Conservation (phyloP, 2,797 vertebrate genomes). For the Toxotes lorentzi region DNA sequence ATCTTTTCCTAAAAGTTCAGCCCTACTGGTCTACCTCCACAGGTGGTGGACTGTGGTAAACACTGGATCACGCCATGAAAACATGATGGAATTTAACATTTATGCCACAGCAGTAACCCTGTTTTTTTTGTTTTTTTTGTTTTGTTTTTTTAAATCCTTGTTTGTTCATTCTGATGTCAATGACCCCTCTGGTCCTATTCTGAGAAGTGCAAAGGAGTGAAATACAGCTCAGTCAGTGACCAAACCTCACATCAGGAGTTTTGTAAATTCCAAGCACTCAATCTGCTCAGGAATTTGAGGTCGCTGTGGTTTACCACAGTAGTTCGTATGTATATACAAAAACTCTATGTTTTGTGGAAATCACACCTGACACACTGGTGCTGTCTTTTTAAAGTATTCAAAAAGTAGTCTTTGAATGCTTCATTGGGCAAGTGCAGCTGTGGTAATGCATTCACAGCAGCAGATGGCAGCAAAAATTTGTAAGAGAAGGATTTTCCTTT, state of each 20-base stretch:
- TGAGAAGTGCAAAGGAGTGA: conserved; percentile 22
- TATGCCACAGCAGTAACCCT: conserved; percentile 22
- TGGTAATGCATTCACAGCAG: conserved; percentile 10
- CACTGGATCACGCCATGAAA: neutral
- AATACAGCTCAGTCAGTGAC: conserved; percentile 15
- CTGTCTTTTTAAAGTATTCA: neutral
- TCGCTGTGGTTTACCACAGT: conserved; percentile 3
- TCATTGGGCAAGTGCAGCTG: neutral
- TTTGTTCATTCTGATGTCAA: conserved; percentile 41
- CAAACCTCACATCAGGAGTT: conserved; percentile 10
- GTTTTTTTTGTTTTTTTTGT: neutral
- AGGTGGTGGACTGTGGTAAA: neutral
- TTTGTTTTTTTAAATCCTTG: neutral
- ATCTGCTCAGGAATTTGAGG: conserved; percentile 52
- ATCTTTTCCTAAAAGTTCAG: too few relatives aligned
- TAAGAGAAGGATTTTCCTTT: neutral
- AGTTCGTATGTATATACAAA: neutral
- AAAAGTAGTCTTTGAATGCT: neutral
- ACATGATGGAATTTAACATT: conserved; percentile 39
- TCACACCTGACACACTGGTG: neutral
- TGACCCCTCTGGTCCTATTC: conserved; percentile 31
- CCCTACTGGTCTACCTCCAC: too few relatives aligned
- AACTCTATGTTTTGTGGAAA: neutral
- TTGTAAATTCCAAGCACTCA: conserved; percentile 18
- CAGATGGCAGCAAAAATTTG: conserved; percentile 23